Evolutionary conservation across 2,113 vertebrate species (phyloP), one percentile per base, ranked within the genome.

Genomic region (Nerophis ophidion): DNA sequence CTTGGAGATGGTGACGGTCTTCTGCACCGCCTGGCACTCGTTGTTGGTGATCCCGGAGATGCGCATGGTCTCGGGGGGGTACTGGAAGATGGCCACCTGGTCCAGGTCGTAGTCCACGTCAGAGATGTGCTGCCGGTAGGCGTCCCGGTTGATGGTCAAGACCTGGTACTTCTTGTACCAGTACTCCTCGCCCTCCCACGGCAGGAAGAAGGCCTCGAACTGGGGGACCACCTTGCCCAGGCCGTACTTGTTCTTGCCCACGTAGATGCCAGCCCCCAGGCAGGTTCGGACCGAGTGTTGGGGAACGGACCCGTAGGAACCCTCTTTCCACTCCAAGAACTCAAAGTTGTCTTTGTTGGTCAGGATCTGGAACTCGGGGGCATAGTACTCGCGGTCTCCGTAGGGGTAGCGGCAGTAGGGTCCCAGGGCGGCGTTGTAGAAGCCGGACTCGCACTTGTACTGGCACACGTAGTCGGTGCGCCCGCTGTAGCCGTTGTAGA

Each of bases 101-200:
- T 89, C 72, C 0, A 88, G 82, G 50, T 34, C 61, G 13, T 91
- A 90, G 62, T 76, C 82, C 40, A 90, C 89, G 5, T 88, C 80
- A 2, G 74, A 75, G 51, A 91, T 86, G 34, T 86, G 84, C 79
- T 91, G 89, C 7, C 54, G 79, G 76, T 87, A 89, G 58, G 67
- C 75, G 11, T 90, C 86, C 9, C 74, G 76, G 80, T 90, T 90
- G 68, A 91, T 79, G 63, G 81, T 49, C 35, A 91, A 57, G 7
- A 89, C 90, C 61, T 91, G 82, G 46, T 91, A 91, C 0, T 8
- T 61, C 77, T 90, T 91, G 78, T 91, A 90, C 87, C 87, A 91
- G 34, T 89, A 89, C 74, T 91, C 89, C 10, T 89, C 76, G 0
- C 89, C 89, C 35, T 90, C 86, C 83, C 84, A 89, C 4, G 89